Evolutionary conservation across 2,797 vertebrate genomes (phyloP).

Genomic region (Phoxinus dragarum): DNA sequence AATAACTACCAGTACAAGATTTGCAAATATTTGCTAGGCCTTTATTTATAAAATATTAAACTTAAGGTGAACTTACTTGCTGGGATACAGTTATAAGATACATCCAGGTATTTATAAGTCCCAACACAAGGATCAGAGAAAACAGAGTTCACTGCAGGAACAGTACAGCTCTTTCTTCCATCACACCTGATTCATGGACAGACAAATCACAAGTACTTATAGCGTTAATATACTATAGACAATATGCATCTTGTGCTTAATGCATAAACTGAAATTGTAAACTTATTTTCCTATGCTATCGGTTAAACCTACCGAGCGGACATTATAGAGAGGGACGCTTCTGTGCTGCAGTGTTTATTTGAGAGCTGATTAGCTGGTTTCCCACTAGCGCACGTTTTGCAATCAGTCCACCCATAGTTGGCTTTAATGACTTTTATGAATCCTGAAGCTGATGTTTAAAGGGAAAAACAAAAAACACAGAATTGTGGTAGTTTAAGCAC

Average conservation of each 20-base stretch:
- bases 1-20: background rate
- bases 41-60: too few species aligned
- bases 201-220: background rate
- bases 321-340: background rate
- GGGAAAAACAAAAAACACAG: too few species aligned
- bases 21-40: too few species aligned
- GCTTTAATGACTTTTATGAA: constrained; percentile 18
- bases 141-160: background rate
- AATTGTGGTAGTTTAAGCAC: background rate
- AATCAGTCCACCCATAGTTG: constrained; percentile 8
- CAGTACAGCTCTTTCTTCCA: background rate
- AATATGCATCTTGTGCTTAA: background rate
- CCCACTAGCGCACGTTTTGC: background rate
- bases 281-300: background rate
- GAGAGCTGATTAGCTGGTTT: background rate
- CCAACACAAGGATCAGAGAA: background rate
- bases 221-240: background rate
- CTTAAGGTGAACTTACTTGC: background rate
- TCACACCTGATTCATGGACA: background rate
- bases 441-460: background rate
- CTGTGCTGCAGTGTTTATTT: background rate
- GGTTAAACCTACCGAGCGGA: background rate
- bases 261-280: background rate
- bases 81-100: background rate
- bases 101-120: constrained; percentile 1